Conservation (phyloP, 1,140 invertebrate species). For the Drosophila subobscura region DNA sequence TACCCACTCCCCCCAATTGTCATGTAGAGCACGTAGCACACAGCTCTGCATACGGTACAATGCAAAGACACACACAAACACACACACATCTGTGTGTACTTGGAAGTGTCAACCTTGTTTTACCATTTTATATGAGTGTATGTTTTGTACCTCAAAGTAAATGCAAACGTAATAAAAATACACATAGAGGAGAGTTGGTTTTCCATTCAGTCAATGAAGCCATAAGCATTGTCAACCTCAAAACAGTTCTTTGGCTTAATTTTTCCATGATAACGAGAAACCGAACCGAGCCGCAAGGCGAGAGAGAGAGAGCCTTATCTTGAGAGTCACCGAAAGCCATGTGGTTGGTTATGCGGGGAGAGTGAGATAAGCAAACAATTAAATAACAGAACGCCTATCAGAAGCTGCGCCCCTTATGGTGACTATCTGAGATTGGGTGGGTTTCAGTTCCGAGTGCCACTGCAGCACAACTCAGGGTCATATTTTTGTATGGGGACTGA, state of each 20-base stretch:
- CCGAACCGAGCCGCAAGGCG: constrained; percentile 1
- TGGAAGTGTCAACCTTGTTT: no score
- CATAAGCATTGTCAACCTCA: constrained; percentile 18
- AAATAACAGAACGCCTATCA: constrained; percentile 21
- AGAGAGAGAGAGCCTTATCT: constrained; percentile 16
- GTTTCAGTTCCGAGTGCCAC: constrained; percentile 29
- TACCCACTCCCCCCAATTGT: not conserved
- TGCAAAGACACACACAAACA: no score
- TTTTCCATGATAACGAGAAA: constrained; percentile 27
- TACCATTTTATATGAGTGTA: no score
- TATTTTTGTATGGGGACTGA: constrained; percentile 50
- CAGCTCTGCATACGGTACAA: no score
- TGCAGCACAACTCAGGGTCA: constrained; percentile 43
- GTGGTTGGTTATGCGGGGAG: constrained; percentile 20
- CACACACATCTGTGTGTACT: no score
- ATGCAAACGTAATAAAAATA: not conserved
- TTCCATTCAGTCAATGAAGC: constrained; percentile 39
- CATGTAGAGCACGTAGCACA: not conserved
- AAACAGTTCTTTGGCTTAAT: constrained; percentile 16
- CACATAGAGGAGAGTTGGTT: not conserved
- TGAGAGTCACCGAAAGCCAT: constrained; percentile 20
- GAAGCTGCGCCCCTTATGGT: constrained; percentile 11
- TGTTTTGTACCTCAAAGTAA: not conserved
- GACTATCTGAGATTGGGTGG: constrained; percentile 23
- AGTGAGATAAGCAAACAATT: constrained; percentile 32